Conservation (phyloP, 1,140 invertebrate species). For the Pseudomyrmex gracilis region DNA sequence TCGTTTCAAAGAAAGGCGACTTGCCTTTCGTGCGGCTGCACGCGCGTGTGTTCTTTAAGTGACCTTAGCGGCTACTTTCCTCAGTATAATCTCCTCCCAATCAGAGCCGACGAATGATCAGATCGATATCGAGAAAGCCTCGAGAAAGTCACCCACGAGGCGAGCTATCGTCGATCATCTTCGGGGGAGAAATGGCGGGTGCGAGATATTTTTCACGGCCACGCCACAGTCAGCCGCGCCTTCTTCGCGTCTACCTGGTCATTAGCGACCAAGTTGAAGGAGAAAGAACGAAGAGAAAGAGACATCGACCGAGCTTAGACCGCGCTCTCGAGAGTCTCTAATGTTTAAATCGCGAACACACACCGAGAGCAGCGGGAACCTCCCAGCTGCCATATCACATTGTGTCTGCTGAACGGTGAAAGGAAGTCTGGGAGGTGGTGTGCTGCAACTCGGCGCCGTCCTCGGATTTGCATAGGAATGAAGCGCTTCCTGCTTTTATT, state of each 20-base stretch:
- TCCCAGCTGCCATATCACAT: constrained; percentile 25
- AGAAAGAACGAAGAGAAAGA: neutral
- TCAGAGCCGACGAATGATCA: neutral
- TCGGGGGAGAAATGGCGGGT: constrained; percentile 37
- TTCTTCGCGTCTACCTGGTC: constrained; percentile 11
- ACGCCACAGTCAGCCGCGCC: neutral
- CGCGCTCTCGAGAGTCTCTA: neutral
- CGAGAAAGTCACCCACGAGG: constrained; percentile 55
- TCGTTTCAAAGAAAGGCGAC: constrained; percentile 43
- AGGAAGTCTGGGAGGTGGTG: constrained; percentile 53
- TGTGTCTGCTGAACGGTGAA: constrained; percentile 41
- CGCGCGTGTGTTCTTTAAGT: constrained; percentile 22
- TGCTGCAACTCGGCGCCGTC: constrained; percentile 32
- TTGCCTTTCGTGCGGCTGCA: neutral
- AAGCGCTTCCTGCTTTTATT: constrained; percentile 64
- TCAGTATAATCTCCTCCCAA: constrained; percentile 18
- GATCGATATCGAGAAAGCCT: constrained; percentile 56
- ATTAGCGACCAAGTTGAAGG: constrained; percentile 6
- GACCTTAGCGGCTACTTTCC: constrained; percentile 58
- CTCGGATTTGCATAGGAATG: constrained; percentile 55
- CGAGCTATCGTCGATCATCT: constrained; percentile 44
- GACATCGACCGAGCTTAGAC: neutral
- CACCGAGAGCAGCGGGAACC: neutral
- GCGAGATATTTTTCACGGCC: neutral
- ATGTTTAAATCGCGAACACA: constrained; percentile 49